Evolutionary conservation across 2,797 vertebrate species (phyloP), one percentile per base, ranked within the genome.

Genomic region (Silurus lanzhouensis): DNA sequence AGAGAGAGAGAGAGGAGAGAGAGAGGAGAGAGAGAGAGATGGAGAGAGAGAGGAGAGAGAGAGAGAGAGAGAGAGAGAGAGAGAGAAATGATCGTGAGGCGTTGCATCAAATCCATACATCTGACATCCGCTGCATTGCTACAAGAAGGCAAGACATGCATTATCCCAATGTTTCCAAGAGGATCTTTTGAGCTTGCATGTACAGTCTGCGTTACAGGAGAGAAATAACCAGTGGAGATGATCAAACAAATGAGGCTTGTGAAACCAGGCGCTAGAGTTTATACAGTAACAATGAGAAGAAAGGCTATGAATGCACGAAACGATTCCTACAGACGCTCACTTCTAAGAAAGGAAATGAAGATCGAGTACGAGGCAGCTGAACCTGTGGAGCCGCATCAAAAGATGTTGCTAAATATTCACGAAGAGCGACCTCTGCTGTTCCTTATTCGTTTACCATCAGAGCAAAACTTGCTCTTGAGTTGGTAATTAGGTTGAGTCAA

Each of bases 341-440:
- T n/a, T 66, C n/a, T 66, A 83, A 61, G 15, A 27, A 31, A 46
- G 22, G 15, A 68, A 71, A 46, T 58, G 74, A 67, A 68, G 57
- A 80, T 48, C 72, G 55, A 64, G 63, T 84, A 85, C 67, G 76
- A 90, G 89, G 92, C 90, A 90, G 87, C 89, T 80, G 86, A 91
- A 88, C 87, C 88, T 85, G 81, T 88, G 81, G 84, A 83, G 85
- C 83, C 85, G 91, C 80, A 85, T 82, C 63, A 89, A 86, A 87
- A 57, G 63, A 57, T 55, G 27, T 19, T 80, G 8, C 48, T 84
- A 89, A 91, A 86, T 25, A 85, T 91, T 93, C 91, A 92, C 89
- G 84, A 90, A 95, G 92, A 91, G 95, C 93, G 95, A 93, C 95
- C 94, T 90, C 95, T 96, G 91, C 92, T 92, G 95, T 90, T 91